Base-by-base conservation (phyloP, 1,140 invertebrate species). In the Ditylenchus dipsaci region DNA sequence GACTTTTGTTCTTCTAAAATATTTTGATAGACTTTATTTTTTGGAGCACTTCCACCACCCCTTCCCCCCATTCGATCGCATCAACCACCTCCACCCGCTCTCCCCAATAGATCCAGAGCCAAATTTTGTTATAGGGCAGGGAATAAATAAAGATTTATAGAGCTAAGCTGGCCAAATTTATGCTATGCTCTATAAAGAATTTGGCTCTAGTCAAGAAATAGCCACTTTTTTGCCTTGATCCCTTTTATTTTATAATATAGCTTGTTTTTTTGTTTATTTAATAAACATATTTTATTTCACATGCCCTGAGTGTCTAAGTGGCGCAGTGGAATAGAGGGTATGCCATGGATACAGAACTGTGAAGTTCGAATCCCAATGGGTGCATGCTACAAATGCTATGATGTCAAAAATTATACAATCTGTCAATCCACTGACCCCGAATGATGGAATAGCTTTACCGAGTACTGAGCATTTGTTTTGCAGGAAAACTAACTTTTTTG, bases 401-500 rank as follows among this genome's bases (percentile, higher is more conserved):
- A 53, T 53, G 49, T 53, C 3, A 7, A 26, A 53, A 53, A 53
- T 7, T 19, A 53, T 38, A 38, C 33, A 53, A 53, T 53, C 49
- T 53, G 49, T 53, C 49, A 53, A 53, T 53, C 49, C 49, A 15
- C 49, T 53, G 49, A 53, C 15, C n/a, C n/a, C n/a, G 23, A 53
- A 26, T 53, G 49, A 53, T 53, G 49, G 23, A 19, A 19, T 53
- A 26, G n/a, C 49, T 53, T 53, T 53, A 53, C 49, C 49, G 49
- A 53, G 49, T 53, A 21, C 49, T 53, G 49, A 53, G n/a, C 49
- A 53, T 53, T 53, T 53, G 49, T 53, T 53, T 53, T 53, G 3
- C 3, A 7, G n/a, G 3, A 7, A 5, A 8, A 11, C 33, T 38
- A 11, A 11, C 3, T 38, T 3, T 38, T 5, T 11, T 3, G 33